A percentile compares a stretch with the other conserved stretches of the same genome.
These are phyloP conservation scores for Macrocentrus cingulum DNA, from an alignment of 1,140 invertebrate species.

Conservation along the genomic window DNA sequence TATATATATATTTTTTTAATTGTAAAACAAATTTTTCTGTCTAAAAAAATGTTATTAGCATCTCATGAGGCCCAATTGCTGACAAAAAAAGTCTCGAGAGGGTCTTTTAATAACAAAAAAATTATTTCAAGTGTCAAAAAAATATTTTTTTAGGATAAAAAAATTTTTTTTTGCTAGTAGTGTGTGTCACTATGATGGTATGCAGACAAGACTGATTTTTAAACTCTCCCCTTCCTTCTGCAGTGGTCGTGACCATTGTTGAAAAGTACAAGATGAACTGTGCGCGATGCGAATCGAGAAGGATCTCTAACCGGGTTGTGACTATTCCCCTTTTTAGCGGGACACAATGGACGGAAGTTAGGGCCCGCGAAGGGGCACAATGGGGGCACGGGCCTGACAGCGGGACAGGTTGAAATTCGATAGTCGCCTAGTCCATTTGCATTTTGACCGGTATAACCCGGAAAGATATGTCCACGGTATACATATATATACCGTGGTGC, in stretches of 20 bases:
- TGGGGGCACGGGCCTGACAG: constrained; percentile 7
- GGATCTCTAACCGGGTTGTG: constrained; percentile 25
- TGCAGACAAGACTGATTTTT: no score
- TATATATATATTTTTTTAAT: no score
- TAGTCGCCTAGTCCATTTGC: constrained; percentile 10
- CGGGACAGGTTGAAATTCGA: constrained; percentile 32
- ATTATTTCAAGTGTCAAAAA: no score
- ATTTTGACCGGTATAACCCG: constrained; percentile 9
- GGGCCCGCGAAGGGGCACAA: constrained; percentile 14
- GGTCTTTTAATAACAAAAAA: no score
- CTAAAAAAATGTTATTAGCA: no score
- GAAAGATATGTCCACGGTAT: constrained; percentile 7
- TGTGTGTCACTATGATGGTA: background rate
- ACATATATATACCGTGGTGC: background rate
- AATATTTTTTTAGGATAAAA: no score
- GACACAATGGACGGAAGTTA: constrained; percentile 22
- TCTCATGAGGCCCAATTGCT: no score
- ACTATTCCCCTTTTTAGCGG: background rate
- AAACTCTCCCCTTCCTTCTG: no score
- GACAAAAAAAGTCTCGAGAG: no score
- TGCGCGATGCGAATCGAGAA: background rate
- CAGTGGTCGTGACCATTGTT: constrained; percentile 14
- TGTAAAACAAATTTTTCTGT: no score
- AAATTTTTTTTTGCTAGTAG: no score
- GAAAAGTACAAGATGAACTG: background rate